Percentiles rank a stretch among this genome's conserved stretches.
phyloP scores from a whole-genome alignment of 2,797 vertebrate species.

The Dryobates pubescens region DNA sequence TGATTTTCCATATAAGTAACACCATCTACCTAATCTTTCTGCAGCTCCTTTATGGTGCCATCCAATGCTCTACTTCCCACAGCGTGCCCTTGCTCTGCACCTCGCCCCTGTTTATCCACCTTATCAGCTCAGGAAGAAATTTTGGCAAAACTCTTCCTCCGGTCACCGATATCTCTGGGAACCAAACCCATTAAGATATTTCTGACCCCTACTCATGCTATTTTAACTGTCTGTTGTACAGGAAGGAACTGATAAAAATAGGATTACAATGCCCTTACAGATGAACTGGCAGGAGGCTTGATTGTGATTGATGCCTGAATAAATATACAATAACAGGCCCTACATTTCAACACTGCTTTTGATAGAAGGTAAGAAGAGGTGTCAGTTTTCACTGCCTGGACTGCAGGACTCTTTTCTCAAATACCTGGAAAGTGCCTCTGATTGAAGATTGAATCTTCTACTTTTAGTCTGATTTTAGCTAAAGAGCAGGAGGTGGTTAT shows the following conservation, averaged over 20 bases:
- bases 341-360: conserved; percentile 75
- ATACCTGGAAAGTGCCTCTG: conserved; percentile 52
- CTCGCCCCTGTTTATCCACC: conserved; percentile 64
- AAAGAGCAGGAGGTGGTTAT: background rate
- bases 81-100: conserved; percentile 20
- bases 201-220: conserved; percentile 77
- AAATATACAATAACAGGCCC: conserved; percentile 82
- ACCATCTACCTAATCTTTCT: background rate
- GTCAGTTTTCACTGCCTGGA: conserved; percentile 65
- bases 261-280: conserved; percentile 83
- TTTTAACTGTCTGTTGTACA: conserved; percentile 83
- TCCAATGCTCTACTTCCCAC: background rate
- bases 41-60: background rate
- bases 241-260: conserved; percentile 90
- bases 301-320: conserved; percentile 86
- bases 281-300: conserved; percentile 75
- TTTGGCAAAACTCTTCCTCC: conserved; percentile 77
- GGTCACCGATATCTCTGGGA: conserved; percentile 83
- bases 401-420: conserved; percentile 57
- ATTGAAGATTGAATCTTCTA: background rate
- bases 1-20: background rate
- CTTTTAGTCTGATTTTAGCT: background rate
- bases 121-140: conserved; percentile 84
- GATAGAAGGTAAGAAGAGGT: conserved; percentile 70
- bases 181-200: conserved; percentile 85